These are phyloP conservation scores for Pantala flavescens DNA, from an alignment of 1,140 invertebrate species.

Conservation along the genomic window DNA sequence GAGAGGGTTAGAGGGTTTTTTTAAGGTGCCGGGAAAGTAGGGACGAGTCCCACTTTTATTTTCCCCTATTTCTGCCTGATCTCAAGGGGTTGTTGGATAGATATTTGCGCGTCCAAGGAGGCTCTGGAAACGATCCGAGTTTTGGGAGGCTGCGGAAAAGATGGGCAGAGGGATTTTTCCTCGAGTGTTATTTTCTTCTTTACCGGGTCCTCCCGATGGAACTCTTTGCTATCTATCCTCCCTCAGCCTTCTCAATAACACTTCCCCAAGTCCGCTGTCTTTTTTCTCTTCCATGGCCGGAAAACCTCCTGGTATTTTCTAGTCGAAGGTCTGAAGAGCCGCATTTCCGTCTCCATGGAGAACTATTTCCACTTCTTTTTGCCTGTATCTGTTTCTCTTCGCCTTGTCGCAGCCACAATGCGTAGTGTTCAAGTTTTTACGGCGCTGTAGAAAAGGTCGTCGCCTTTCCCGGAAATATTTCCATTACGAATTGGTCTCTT, in stretches of 20 bases:
- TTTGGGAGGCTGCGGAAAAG: background rate
- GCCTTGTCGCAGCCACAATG: too few species aligned
- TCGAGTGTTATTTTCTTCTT: background rate
- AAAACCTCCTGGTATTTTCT: background rate
- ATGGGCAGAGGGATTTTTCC: background rate
- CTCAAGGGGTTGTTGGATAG: slow-evolving; percentile 4
- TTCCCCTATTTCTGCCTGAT: background rate
- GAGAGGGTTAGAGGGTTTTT: background rate
- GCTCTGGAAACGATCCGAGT: background rate
- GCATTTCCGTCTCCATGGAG: background rate
- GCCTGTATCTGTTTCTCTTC: background rate
- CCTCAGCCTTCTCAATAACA: background rate
- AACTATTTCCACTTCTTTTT: background rate
- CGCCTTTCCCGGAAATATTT: too few species aligned
- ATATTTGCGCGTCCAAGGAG: background rate
- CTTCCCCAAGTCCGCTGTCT: background rate
- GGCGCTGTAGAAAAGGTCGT: too few species aligned
- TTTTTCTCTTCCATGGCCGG: background rate
- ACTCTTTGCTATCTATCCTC: background rate
- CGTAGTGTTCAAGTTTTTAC: too few species aligned
- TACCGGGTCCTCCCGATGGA: background rate
- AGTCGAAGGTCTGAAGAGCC: background rate
- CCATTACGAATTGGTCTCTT: too few species aligned
- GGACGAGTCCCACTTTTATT: background rate
- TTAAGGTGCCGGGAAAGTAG: background rate